A percentile compares a stretch with the other conserved stretches of the same genome.
Conservation (phyloP, 2,888 invertebrate species). For the Polydesmus complanatus region DNA sequence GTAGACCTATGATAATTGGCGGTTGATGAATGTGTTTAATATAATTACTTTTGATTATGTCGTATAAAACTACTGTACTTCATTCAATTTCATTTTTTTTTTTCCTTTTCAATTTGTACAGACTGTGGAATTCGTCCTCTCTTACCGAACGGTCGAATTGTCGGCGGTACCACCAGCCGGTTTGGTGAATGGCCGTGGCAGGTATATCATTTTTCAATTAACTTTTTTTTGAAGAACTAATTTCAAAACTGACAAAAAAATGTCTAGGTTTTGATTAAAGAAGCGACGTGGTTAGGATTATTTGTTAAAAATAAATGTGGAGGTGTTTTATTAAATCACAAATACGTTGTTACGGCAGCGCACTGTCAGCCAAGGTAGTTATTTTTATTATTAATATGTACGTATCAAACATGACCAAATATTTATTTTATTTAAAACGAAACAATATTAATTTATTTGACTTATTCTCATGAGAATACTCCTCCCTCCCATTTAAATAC, state of each 20-base stretch:
- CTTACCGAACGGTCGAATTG: slow-evolving; percentile 56
- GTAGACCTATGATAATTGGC: no score
- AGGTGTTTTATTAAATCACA: slow-evolving; percentile 75
- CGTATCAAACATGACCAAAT: no score
- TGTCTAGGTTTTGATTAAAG: slow-evolving; percentile 56
- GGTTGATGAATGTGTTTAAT: no score
- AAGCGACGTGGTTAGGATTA: slow-evolving; percentile 82
- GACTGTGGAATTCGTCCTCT: slow-evolving; percentile 78
- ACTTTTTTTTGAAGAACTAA: neutral
- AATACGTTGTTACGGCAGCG: slow-evolving; percentile 79
- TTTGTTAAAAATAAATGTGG: slow-evolving; percentile 93
- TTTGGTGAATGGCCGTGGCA: slow-evolving; percentile 92
- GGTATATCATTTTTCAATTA: slow-evolving; percentile 11
- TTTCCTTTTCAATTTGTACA: no score
- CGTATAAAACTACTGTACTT: no score
- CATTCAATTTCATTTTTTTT: slow-evolving; percentile 7
- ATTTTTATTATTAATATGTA: neutral
- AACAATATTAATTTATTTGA: no score
- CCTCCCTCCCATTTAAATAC: neutral
- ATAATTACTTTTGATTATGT: no score
- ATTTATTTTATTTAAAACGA: neutral
- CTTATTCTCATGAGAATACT: neutral
- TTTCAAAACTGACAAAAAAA: neutral
- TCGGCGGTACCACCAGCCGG: slow-evolving; percentile 70
- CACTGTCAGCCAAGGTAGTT: slow-evolving; percentile 84